A percentile compares a stretch with the other conserved stretches of the same genome.
These are phyloP conservation scores for Grus americana DNA, from an alignment of 2,113 vertebrate species.

Conservation along the genomic window DNA sequence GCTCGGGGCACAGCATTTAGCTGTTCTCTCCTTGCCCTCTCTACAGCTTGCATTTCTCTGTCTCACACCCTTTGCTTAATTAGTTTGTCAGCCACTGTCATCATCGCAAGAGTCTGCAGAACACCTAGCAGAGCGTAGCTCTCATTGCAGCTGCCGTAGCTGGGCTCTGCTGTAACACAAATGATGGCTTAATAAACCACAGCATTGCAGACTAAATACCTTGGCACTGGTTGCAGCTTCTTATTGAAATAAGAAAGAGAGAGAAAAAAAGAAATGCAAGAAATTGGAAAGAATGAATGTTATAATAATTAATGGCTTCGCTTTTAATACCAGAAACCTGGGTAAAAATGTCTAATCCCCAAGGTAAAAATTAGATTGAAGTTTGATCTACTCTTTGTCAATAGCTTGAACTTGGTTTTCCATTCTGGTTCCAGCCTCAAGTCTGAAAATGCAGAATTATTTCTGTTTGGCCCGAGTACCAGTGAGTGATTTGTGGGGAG, in stretches of 20 bases:
- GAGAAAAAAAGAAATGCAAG: background rate
- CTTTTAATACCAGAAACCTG: background rate
- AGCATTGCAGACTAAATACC: conserved; percentile 20
- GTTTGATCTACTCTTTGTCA: background rate
- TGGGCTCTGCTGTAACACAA: conserved; percentile 6
- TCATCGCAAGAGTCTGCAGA: background rate
- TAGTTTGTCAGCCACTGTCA: conserved; percentile 45
- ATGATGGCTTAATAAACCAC: conserved; percentile 41
- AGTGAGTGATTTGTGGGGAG: background rate
- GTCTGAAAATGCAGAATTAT: background rate
- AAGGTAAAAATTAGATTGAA: background rate
- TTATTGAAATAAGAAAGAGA: background rate
- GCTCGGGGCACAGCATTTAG: background rate
- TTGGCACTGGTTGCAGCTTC: background rate
- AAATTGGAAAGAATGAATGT: background rate
- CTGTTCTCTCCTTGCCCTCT: background rate
- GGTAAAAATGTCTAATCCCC: background rate
- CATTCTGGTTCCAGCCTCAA: background rate
- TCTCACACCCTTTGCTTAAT: conserved; percentile 30
- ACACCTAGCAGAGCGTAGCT: background rate
- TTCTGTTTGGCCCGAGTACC: background rate
- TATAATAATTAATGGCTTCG: background rate
- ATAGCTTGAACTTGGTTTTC: background rate
- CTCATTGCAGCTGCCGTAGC: conserved; percentile 13
- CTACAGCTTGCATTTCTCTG: background rate